These are phyloP conservation scores for Hylyphantes graminicola DNA, from an alignment of 1,140 invertebrate species.

Conservation along the genomic window DNA sequence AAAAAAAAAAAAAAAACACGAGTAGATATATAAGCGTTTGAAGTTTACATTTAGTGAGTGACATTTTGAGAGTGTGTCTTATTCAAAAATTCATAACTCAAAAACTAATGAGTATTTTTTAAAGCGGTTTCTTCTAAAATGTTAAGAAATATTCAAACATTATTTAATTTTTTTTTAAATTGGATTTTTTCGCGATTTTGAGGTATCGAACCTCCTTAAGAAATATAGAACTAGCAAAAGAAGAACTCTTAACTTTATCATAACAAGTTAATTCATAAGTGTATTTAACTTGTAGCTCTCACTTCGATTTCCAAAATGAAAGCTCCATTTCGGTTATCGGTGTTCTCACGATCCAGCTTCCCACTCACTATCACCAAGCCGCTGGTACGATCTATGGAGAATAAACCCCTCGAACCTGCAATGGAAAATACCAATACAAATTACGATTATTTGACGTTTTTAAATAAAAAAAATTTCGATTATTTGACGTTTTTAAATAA, in stretches of 20 bases:
- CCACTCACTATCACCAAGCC: slow-evolving; percentile 83
- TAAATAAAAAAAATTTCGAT: background rate
- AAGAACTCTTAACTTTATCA: background rate
- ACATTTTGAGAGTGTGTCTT: no score
- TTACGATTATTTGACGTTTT: background rate
- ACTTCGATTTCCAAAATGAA: slow-evolving; percentile 88
- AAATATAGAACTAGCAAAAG: background rate
- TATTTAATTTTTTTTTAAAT: no score
- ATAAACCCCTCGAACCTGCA: slow-evolving; percentile 67
- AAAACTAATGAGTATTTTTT: no score
- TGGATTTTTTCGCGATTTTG: no score
- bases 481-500: background rate
- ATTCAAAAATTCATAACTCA: no score
- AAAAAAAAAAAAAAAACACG: background rate
- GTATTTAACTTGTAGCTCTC: slow-evolving; percentile 62
- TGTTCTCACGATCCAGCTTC: slow-evolving; percentile 82
- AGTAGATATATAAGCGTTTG: no score
- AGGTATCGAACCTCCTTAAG: background rate
- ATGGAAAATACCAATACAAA: background rate
- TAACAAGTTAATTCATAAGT: background rate
- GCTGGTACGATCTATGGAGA: slow-evolving; percentile 82
- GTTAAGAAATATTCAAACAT: no score
- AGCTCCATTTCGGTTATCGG: slow-evolving; percentile 82
- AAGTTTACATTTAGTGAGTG: no score
- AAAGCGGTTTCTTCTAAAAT: no score